Conservation (phyloP, 2,888 invertebrate genomes). For the Serripes groenlandicus region DNA sequence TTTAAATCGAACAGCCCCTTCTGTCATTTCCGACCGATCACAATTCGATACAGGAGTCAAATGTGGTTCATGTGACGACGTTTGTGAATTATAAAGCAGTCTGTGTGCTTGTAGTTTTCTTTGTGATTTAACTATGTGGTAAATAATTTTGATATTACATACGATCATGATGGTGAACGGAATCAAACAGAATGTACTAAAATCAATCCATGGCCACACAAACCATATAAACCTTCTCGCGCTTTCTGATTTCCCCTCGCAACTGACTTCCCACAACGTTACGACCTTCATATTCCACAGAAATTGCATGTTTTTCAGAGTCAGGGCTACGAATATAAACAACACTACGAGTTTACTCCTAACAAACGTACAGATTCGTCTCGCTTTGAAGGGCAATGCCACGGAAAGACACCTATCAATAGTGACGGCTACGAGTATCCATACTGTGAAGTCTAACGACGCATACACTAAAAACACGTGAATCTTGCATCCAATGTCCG, state of each 20-base stretch:
- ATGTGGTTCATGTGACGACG: not conserved
- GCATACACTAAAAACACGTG: conserved; percentile 82
- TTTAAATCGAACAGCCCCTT: not conserved
- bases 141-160: conserved; percentile 76
- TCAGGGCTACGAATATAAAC: conserved; percentile 57
- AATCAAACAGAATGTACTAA: conserved; percentile 73
- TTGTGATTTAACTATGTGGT: conserved; percentile 65
- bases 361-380: conserved; percentile 72
- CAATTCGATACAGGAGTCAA: not conserved
- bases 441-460: conserved; percentile 79
- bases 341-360: conserved; percentile 70
- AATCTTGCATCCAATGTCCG: conserved; percentile 77
- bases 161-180: conserved; percentile 77
- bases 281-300: conserved; percentile 77
- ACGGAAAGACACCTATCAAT: conserved; percentile 82
- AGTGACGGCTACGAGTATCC: conserved; percentile 82
- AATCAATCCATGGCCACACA: conserved; percentile 80
- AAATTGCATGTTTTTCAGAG: conserved; percentile 80
- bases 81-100: not conserved
- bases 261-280: conserved; percentile 54
- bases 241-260: conserved; percentile 36
- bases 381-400: conserved; percentile 78
- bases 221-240: conserved; percentile 42
- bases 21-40: not conserved
- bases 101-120: conserved; percentile 41